Evolutionary conservation across 2,113 vertebrate genomes (phyloP).

Genomic region (Grallaria varia): DNA sequence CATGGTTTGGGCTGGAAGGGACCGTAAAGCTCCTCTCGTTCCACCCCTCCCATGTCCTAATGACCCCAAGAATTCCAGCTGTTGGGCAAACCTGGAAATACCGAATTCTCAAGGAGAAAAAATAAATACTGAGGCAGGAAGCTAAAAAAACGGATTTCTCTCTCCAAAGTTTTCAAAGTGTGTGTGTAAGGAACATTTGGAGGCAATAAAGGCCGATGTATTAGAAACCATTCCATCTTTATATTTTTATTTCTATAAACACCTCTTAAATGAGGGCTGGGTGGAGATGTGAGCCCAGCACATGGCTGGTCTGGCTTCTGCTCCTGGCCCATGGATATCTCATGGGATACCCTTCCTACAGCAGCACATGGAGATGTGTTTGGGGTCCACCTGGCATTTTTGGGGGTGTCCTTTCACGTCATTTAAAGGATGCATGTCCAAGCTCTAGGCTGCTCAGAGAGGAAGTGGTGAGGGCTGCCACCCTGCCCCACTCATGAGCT

Average conservation of each 20-base stretch:
- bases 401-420: not conserved
- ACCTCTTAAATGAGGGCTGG: not conserved
- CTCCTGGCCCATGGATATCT: not conserved
- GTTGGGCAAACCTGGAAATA: not conserved
- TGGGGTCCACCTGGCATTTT: not conserved
- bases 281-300: not conserved
- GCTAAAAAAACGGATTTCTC: not conserved
- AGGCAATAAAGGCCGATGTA: not conserved
- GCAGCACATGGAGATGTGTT: not conserved
- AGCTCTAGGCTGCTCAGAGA: not conserved
- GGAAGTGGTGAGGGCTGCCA: not conserved
- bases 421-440: not conserved
- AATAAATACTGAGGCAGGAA: not conserved
- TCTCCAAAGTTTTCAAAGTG: rapidly evolving
- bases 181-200: not conserved
- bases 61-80: not conserved
- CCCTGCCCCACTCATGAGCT: not conserved
- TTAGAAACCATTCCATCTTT: not conserved
- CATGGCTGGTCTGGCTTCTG: not conserved
- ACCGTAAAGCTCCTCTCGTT: not conserved
- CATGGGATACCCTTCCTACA: not conserved
- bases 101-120: not conserved
- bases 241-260: not conserved
- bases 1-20: not conserved
- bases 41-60: not conserved